Evolutionary conservation across 2,888 invertebrate genomes (phyloP).

Genomic region (Lithophane leautieri): DNA sequence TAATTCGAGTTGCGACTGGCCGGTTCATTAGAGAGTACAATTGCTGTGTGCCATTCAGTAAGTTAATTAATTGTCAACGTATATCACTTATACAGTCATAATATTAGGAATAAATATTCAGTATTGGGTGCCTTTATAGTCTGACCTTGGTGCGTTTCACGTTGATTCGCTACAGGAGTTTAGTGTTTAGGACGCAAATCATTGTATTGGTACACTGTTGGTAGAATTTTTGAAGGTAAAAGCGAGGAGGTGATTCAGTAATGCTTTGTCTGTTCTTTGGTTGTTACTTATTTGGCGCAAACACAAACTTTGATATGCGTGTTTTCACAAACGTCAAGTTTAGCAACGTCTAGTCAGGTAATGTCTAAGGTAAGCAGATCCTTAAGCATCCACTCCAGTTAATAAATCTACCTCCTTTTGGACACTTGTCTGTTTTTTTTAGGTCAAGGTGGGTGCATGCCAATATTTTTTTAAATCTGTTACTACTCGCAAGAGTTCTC

Average conservation of each 20-base stretch:
- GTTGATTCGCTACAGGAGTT: constrained; percentile 10
- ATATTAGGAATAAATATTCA: constrained; percentile 41
- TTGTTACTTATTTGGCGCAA: too few species aligned
- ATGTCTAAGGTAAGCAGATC: not conserved
- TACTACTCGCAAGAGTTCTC: not conserved
- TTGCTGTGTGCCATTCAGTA: constrained; percentile 78
- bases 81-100: constrained; percentile 35
- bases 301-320: not conserved
- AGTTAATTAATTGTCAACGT: constrained; percentile 77
- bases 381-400: not conserved
- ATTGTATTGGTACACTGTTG: not conserved
- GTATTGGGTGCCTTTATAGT: constrained; percentile 9
- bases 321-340: not conserved
- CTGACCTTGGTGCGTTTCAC: not conserved
- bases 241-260: too few species aligned
- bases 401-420: not conserved
- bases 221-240: not conserved
- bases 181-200: not conserved
- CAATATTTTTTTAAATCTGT: not conserved
- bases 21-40: constrained; percentile 84
- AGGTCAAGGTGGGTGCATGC: not conserved
- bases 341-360: not conserved
- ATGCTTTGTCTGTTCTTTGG: not conserved
- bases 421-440: not conserved
- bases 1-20: constrained; percentile 80